phyloP scores from a whole-genome alignment of 2,113 vertebrate species.

The Sialia sialis region DNA sequence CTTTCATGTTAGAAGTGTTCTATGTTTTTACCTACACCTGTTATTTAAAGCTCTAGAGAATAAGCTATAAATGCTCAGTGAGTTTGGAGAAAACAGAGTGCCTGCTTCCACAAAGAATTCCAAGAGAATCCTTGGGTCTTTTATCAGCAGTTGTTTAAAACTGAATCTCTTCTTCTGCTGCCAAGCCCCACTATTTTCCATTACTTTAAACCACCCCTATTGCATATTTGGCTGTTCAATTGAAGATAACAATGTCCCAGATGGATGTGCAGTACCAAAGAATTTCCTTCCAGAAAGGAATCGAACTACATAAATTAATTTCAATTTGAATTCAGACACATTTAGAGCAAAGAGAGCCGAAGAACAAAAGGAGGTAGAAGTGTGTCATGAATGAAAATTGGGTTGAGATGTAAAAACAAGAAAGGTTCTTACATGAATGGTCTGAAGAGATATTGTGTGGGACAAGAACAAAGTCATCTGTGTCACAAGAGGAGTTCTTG shows the following conservation, averaged over 20 bases:
- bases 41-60: neutral
- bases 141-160: neutral
- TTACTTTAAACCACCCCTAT: neutral
- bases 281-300: neutral
- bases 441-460: constrained; percentile 90
- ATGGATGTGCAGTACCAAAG: neutral
- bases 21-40: neutral
- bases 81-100: neutral
- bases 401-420: neutral
- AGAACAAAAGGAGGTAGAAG: neutral
- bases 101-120: neutral
- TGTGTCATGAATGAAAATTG: neutral
- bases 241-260: neutral
- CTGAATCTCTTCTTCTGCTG: neutral
- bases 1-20: neutral
- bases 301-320: neutral
- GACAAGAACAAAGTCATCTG: constrained; percentile 95
- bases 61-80: neutral
- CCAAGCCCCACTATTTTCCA: neutral
- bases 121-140: neutral
- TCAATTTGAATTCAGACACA: neutral
- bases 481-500: constrained; percentile 95
- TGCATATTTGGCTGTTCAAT: neutral
- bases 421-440: constrained; percentile 81
- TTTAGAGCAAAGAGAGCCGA: neutral